Conservation (phyloP, 1,140 invertebrate genomes). For the Drosophila seguyi region DNA sequence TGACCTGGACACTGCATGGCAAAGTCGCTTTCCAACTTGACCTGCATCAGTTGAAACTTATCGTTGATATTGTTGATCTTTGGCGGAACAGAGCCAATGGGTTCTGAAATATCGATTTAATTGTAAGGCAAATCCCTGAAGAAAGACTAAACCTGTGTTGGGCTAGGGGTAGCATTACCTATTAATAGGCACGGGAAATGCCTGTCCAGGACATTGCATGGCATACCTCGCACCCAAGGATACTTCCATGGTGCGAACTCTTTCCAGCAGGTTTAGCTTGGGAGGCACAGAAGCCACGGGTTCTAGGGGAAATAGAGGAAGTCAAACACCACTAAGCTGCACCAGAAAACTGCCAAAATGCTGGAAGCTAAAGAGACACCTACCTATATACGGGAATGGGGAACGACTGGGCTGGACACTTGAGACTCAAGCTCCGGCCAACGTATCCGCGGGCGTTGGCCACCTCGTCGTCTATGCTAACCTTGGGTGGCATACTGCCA, state of each 20-base stretch:
- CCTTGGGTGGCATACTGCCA: conserved; percentile 90
- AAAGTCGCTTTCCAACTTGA: conserved; percentile 87
- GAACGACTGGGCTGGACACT: conserved; percentile 89
- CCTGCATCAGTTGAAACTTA: conserved; percentile 86
- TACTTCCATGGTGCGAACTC: conserved; percentile 86
- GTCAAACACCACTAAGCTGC: not conserved
- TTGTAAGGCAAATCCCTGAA: not conserved
- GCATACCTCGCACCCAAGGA: conserved; percentile 87
- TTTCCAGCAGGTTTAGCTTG: conserved; percentile 85
- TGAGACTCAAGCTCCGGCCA: conserved; percentile 86
- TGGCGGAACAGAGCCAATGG: conserved; percentile 89
- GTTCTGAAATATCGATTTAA: conserved; percentile 86
- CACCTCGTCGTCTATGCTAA: conserved; percentile 90
- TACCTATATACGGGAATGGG: conserved; percentile 88
- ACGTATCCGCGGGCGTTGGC: conserved; percentile 86
- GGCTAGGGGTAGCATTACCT: conserved; percentile 86
- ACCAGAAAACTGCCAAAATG: conserved; percentile 54
- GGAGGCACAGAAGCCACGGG: conserved; percentile 82
- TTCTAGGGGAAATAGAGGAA: conserved; percentile 13
- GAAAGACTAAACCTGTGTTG: conserved; percentile 29
- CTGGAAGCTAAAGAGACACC: conserved; percentile 44
- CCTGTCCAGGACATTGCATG: conserved; percentile 89
- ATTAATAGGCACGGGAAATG: conserved; percentile 88
- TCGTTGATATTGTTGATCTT: conserved; percentile 86
- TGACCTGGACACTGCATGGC: conserved; percentile 88